Percentiles rank a stretch among this genome's conserved stretches.
Evolutionary conservation across 2,113 vertebrate genomes (phyloP).

Genomic region (Pterocles burchelli): DNA sequence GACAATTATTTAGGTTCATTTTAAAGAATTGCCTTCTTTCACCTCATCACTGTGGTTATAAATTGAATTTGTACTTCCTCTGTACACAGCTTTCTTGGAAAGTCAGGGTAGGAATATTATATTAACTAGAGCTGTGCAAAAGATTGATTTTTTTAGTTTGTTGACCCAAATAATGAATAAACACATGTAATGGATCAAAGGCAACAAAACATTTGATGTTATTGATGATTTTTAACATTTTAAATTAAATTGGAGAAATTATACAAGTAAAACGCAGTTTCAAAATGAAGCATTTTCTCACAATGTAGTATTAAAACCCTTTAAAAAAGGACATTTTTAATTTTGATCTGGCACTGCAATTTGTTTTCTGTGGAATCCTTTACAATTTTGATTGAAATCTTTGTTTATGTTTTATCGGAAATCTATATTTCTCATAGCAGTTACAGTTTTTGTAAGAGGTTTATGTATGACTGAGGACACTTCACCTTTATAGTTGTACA

Average conservation of each 20-base stretch:
- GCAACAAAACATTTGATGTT: background rate
- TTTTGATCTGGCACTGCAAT: background rate
- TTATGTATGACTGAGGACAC: background rate
- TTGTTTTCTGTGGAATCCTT: background rate
- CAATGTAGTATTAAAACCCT: background rate
- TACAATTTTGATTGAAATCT: background rate
- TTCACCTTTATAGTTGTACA: background rate
- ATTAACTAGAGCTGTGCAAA: background rate
- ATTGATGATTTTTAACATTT: background rate
- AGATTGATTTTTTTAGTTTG: background rate
- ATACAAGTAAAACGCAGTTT: background rate
- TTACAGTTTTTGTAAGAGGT: background rate
- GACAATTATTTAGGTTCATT: constrained; percentile 35
- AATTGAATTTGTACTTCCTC: constrained; percentile 49
- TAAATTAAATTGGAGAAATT: background rate
- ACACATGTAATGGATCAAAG: background rate
- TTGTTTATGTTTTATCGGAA: background rate
- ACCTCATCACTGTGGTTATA: background rate
- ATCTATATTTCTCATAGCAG: background rate
- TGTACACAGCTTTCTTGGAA: background rate
- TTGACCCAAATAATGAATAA: background rate
- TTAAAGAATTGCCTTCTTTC: constrained; percentile 42
- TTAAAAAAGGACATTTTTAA: background rate
- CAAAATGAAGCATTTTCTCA: background rate
- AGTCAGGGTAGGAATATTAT: background rate